Base-by-base conservation (phyloP, 2,888 invertebrate species). In the Acanthosoma haemorrhoidale region DNA sequence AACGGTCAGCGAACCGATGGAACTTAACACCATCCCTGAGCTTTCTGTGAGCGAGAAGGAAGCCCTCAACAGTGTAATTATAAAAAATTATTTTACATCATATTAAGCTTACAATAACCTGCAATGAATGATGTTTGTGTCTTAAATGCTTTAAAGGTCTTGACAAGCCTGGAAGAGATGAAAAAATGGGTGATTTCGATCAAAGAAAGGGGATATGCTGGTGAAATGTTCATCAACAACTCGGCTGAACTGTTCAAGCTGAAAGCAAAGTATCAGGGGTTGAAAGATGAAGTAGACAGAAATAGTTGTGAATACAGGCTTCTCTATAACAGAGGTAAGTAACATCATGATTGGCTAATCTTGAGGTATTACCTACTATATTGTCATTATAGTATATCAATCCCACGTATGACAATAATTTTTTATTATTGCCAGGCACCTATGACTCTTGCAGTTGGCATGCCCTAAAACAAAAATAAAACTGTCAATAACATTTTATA, bases 261-360 rank as follows among this genome's bases (percentile, higher is more conserved):
- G 76, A 89, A 90, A 77, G 84, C 85, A 4, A 85, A 86, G 76
- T 90, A 88, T 79, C 88, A 90, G 78, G 80, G 83, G 16, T 81
- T 91, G 31, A 89, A 88, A 78, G 90, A 90, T 74, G 84, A 86
- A 75, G 87, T 90, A 76, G 90, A 90, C 77, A 84, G 84, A 13
- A 85, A 85, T 75, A 86, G 88, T 25, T 82, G 43, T 11, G 70
- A 73, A 9, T 73, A 69, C 60, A 68, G 73, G 31, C 59, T 64
- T 9, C 15, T 72, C 8, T 72, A 72, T 51, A 72, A 72, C 32
- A 66, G 69, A 43, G 68, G 70, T 70, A 60, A 32, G 9, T 41
- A 36, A 36, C 8, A 9, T 36, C 13, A 9, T 36, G 8, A 9
- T 36, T 36, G 8, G 8, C 13, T 9, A 36, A 36, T 36, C 13